Evolutionary conservation across 1,140 invertebrate species (phyloP).

Genomic region (Ceratina japonica): DNA sequence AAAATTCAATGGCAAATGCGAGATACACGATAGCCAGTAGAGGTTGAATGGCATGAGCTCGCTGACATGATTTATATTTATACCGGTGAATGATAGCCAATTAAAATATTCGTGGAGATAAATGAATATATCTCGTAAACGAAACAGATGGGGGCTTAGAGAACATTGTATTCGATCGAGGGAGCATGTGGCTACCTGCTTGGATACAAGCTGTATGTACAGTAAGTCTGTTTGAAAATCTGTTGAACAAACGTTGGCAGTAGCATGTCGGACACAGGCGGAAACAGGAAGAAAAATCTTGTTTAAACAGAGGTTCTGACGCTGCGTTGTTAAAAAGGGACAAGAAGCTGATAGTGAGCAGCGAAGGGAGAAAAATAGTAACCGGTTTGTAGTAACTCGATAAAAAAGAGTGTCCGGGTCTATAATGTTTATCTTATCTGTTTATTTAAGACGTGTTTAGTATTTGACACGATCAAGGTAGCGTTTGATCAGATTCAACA

Average conservation of each 20-base stretch:
- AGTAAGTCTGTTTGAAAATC: slow-evolving; percentile 14
- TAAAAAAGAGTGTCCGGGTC: slow-evolving; percentile 19
- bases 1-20: too few relatives aligned
- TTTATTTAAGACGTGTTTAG: slow-evolving; percentile 40
- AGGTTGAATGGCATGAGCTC: too few relatives aligned
- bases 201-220: not conserved
- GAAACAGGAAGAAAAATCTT: slow-evolving; percentile 29
- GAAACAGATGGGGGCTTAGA: too few relatives aligned
- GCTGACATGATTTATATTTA: too few relatives aligned
- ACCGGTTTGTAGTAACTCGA: slow-evolving; percentile 40
- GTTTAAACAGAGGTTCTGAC: slow-evolving; percentile 22
- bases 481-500: slow-evolving; percentile 40
- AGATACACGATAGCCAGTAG: too few relatives aligned
- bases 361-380: slow-evolving; percentile 29
- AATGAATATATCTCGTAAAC: too few relatives aligned
- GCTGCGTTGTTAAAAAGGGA: slow-evolving; percentile 43
- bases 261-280: slow-evolving; percentile 4
- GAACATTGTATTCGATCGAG: not conserved
- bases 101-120: too few relatives aligned
- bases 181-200: slow-evolving; percentile 9
- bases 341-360: slow-evolving; percentile 21
- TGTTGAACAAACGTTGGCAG: slow-evolving; percentile 25
- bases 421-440: slow-evolving; percentile 48
- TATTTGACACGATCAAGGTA: slow-evolving; percentile 42
- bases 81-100: too few relatives aligned